These are phyloP conservation scores for Cordilura impudica DNA, from an alignment of 2,888 invertebrate genomes.

Conservation along the genomic window DNA sequence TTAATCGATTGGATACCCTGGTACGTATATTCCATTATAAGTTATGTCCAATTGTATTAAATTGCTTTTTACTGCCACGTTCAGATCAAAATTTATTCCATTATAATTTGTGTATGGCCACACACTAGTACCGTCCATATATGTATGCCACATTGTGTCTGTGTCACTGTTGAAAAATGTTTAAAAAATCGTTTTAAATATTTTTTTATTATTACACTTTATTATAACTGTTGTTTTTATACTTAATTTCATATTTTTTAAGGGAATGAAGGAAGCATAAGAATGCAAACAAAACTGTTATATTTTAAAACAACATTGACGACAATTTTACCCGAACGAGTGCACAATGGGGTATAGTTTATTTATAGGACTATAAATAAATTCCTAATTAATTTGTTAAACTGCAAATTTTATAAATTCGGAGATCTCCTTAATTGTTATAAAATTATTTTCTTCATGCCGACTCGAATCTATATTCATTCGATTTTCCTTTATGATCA, in stretches of 20 bases:
- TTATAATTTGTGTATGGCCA: constrained; percentile 38
- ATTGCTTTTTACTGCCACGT: constrained; percentile 25
- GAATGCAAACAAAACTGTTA: constrained; percentile 27
- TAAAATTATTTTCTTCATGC: too few species aligned
- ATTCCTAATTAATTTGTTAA: too few species aligned
- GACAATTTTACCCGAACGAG: neutral
- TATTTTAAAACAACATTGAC: neutral
- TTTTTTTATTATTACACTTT: neutral
- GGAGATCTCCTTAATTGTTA: too few species aligned
- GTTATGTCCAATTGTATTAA: neutral
- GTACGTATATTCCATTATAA: too few species aligned
- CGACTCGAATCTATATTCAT: too few species aligned
- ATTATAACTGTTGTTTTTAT: constrained; percentile 4
- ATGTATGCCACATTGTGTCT: neutral
- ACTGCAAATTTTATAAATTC: too few species aligned
- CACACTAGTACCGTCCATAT: neutral
- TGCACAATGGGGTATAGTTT: neutral
- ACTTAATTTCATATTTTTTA: constrained; percentile 37
- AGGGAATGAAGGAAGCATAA: constrained; percentile 12
- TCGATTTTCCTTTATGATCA: too few species aligned
- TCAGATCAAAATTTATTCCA: constrained; percentile 40
- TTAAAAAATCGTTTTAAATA: neutral
- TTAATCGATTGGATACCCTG: too few species aligned
- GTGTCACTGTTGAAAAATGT: neutral
- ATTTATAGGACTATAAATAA: too few species aligned